Conservation (phyloP, 1,140 invertebrate genomes). For the Eulimnadia texana region DNA sequence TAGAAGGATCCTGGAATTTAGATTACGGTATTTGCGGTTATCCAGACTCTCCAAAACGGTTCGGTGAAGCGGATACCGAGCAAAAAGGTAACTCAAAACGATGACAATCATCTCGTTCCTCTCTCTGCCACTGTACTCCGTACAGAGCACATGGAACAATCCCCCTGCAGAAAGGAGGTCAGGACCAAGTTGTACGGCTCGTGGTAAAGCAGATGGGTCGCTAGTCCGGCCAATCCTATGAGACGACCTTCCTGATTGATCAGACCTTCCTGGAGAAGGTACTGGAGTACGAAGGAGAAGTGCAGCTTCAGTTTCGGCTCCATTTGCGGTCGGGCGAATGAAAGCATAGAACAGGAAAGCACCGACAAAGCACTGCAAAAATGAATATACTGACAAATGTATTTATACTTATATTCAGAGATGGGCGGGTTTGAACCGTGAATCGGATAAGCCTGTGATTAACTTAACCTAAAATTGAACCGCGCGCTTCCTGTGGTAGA, state of each 20-base stretch:
- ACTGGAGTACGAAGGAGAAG: background rate
- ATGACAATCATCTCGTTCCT: background rate
- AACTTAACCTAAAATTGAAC: too few relatives aligned
- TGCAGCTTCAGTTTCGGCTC: background rate
- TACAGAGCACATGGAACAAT: background rate
- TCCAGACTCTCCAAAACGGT: background rate
- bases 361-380: slow-evolving; percentile 1
- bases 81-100: slow-evolving; percentile 13
- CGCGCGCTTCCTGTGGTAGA: too few relatives aligned
- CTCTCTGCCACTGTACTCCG: too few relatives aligned
- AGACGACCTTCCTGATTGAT: background rate
- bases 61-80: background rate
- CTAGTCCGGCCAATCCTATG: background rate
- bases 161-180: background rate
- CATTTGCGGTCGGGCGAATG: background rate
- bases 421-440: too few relatives aligned
- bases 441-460: too few relatives aligned
- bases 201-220: background rate
- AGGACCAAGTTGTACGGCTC: background rate
- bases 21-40: background rate
- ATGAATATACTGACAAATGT: background rate
- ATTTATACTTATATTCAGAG: slow-evolving; percentile 3
- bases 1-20: background rate
- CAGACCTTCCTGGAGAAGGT: background rate
- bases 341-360: background rate